These are phyloP conservation scores for Eucriotettix oculatus DNA, from an alignment of 2,888 invertebrate species.

Conservation along the genomic window DNA sequence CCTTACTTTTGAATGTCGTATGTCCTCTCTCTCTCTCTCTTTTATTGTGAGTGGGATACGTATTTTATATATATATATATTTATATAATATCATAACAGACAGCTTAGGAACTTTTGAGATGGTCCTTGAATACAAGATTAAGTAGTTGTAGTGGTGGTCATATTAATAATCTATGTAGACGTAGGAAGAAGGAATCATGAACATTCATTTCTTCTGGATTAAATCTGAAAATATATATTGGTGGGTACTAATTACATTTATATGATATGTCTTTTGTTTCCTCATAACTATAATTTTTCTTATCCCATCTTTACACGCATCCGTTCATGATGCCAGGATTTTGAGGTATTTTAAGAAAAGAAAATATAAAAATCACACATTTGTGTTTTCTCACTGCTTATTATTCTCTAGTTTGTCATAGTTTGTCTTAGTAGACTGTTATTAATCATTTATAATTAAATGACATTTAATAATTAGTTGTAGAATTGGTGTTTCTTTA, in stretches of 20 bases:
- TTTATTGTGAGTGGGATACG: slow-evolving; percentile 19
- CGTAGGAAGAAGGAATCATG: slow-evolving; percentile 7
- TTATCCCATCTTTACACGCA: slow-evolving; percentile 39
- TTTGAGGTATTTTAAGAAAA: slow-evolving; percentile 56
- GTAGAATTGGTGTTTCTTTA: slow-evolving; percentile 9
- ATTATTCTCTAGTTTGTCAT: slow-evolving; percentile 1
- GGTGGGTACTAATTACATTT: slow-evolving; percentile 10
- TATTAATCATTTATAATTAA: background rate
- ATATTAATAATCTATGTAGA: background rate
- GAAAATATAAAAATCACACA: background rate
- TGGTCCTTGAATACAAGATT: slow-evolving; percentile 51
- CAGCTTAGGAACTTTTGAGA: slow-evolving; percentile 79
- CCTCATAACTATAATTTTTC: slow-evolving; percentile 25
- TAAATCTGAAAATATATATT: background rate
- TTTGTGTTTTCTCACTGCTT: background rate
- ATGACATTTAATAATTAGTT: slow-evolving; percentile 1
- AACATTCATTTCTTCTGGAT: slow-evolving; percentile 22
- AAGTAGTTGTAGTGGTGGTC: background rate
- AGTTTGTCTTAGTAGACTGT: background rate
- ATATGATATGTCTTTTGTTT: slow-evolving; percentile 8
- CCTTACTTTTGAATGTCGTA: slow-evolving; percentile 24
- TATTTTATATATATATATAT: slow-evolving; percentile 8
- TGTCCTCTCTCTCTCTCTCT: slow-evolving; percentile 22
- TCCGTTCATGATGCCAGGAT: slow-evolving; percentile 47
- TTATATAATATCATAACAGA: slow-evolving; percentile 16